A percentile compares a stretch with the other conserved stretches of the same genome.
These are phyloP conservation scores for rabbit (Oryctolagus cuniculus) DNA, from an alignment of 2,113 vertebrate species.

Conservation along the genomic window DNA sequence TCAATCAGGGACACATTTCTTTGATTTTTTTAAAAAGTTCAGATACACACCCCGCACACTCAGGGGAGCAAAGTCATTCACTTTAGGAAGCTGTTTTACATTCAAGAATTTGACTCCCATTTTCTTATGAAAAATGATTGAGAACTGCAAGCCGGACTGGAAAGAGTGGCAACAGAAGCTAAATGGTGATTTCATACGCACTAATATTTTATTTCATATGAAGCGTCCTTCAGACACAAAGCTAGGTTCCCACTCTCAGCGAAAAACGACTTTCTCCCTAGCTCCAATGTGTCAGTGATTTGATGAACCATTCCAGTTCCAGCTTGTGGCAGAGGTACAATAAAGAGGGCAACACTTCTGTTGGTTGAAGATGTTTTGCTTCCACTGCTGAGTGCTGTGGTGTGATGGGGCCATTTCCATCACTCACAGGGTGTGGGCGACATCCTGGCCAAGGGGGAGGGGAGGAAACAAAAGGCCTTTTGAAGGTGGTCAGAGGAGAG, in stretches of 20 bases:
- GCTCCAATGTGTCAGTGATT: neutral
- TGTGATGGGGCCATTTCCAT: conserved; percentile 48
- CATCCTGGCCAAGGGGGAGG: neutral
- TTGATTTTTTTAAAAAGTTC: neutral
- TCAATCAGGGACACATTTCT: neutral
- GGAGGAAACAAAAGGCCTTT: conserved; percentile 60
- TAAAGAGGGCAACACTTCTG: conserved; percentile 49
- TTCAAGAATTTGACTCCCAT: neutral
- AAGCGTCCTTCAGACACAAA: conserved; percentile 2
- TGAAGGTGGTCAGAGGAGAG: conserved; percentile 16
- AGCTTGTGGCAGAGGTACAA: neutral
- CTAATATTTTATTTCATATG: conserved; percentile 5
- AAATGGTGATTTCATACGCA: neutral
- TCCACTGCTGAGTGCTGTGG: neutral
- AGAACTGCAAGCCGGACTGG: too few relatives aligned
- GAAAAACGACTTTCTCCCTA: conserved; percentile 36
- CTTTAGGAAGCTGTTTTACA: neutral
- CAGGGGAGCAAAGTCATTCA: neutral
- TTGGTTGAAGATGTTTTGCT: conserved; percentile 18
- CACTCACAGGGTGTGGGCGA: neutral
- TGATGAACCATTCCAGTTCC: neutral
- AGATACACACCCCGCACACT: neutral
- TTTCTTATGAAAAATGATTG: neutral
- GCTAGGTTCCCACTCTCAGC: conserved; percentile 22
- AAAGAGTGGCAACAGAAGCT: neutral